phyloP scores from a whole-genome alignment of 1,140 invertebrate genomes.

The Eriocheir sinensis region DNA sequence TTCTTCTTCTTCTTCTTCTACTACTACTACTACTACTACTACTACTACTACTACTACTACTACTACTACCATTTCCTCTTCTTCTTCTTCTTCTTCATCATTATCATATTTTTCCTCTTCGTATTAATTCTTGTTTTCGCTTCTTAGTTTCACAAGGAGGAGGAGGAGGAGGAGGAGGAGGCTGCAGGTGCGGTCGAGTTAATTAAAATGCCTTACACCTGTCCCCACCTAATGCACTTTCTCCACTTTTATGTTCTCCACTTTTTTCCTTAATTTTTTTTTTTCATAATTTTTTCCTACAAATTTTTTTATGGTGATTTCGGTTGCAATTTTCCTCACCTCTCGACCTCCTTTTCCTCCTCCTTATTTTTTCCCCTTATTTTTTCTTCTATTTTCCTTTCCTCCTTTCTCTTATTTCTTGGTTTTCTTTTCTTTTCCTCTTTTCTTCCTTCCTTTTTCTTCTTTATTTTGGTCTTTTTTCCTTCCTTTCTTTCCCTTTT shows the following conservation, averaged over 20 bases:
- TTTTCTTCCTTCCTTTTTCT: slow-evolving; percentile 38
- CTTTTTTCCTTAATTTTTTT: no score
- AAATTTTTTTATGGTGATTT: no score
- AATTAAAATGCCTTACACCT: no score
- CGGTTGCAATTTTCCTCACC: not conserved
- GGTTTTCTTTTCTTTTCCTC: slow-evolving; percentile 32
- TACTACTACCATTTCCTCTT: slow-evolving; percentile 6
- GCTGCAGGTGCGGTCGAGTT: no score
- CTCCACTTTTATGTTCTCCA: no score
- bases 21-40: slow-evolving; percentile 7
- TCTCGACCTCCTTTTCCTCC: not conserved
- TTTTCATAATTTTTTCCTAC: no score
- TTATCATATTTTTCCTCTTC: no score
- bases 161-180: no score
- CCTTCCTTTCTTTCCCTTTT: slow-evolving; percentile 30
- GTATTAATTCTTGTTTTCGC: no score
- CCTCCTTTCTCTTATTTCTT: not conserved
- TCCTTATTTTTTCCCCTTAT: not conserved
- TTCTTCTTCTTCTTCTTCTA: not conserved
- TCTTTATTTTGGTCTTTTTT: slow-evolving; percentile 46
- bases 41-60: slow-evolving; percentile 22
- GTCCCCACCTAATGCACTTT: no score
- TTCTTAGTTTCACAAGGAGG: no score
- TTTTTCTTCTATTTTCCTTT: not conserved
- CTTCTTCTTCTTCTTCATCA: no score